Conservation (phyloP, 1,140 invertebrate species). For the Anastatus disparis region DNA sequence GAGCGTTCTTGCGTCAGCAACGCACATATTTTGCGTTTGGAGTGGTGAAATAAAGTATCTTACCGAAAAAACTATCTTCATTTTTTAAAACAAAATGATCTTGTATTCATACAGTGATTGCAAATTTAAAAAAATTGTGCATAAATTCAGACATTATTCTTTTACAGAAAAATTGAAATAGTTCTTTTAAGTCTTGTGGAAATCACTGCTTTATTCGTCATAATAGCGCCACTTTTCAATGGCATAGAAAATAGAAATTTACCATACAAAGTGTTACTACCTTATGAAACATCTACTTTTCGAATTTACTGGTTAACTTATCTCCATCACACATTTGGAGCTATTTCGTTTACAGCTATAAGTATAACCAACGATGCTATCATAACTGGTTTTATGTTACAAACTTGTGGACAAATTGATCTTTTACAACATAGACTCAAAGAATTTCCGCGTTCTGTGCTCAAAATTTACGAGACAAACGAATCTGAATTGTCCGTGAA, state of each 20-base stretch:
- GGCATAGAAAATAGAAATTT: not conserved
- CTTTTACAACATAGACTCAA: not conserved
- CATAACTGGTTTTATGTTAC: slow-evolving; percentile 22
- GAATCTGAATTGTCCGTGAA: not conserved
- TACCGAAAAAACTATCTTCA: no score
- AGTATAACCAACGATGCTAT: slow-evolving; percentile 10
- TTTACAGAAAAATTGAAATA: slow-evolving; percentile 2
- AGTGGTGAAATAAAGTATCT: no score
- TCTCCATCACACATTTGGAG: slow-evolving; percentile 11
- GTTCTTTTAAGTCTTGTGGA: not conserved
- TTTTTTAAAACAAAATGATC: no score
- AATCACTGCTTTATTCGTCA: not conserved
- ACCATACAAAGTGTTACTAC: slow-evolving; percentile 23
- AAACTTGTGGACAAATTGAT: slow-evolving; percentile 5
- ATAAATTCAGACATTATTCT: no score
- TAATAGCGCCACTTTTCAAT: not conserved
- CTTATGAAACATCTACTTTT: not conserved
- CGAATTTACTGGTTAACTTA: slow-evolving; percentile 4
- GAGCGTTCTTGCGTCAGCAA: no score
- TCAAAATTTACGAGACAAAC: not conserved
- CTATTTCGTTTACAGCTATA: not conserved
- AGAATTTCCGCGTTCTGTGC: not conserved
- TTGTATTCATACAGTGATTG: no score
- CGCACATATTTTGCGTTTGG: no score
- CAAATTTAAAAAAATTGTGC: no score